These are phyloP conservation scores for Eupithecia exiguata DNA, from an alignment of 2,888 invertebrate genomes.

Conservation along the genomic window DNA sequence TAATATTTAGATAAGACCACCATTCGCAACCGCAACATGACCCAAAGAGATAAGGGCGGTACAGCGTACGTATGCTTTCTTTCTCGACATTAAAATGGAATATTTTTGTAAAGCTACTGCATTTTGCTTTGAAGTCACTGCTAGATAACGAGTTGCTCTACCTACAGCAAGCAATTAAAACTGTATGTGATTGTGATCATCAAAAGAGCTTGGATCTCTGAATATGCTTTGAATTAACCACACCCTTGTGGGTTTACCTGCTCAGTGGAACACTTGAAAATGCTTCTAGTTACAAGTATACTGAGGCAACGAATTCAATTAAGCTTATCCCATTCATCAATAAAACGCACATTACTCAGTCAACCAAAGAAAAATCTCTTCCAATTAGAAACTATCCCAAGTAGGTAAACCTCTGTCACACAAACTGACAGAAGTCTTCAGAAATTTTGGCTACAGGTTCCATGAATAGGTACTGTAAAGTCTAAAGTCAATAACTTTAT, in stretches of 20 bases:
- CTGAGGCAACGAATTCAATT: neutral
- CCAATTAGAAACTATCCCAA: neutral
- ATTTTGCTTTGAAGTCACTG: constrained; percentile 25
- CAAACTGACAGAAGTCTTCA: neutral
- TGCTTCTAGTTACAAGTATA: neutral
- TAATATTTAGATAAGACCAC: constrained; percentile 72
- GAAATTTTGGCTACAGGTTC: neutral
- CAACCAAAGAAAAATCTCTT: neutral
- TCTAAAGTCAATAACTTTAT: no score
- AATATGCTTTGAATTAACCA: neutral
- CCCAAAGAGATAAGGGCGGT: constrained; percentile 64
- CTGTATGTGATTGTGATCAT: constrained; percentile 15
- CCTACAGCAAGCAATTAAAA: constrained; percentile 22
- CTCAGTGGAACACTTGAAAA: neutral
- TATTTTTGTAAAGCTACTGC: constrained; percentile 38
- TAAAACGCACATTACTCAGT: neutral
- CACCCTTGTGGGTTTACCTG: neutral
- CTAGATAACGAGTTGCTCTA: constrained; percentile 25
- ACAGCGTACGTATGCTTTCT: constrained; percentile 68
- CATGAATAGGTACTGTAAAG: no score
- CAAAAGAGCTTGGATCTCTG: neutral
- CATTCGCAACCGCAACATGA: constrained; percentile 63
- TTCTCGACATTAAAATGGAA: constrained; percentile 59
- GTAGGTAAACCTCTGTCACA: neutral
- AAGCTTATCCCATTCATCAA: neutral